These are phyloP conservation scores for Thamnophis elegans DNA, from an alignment of 2,797 vertebrate genomes.

Conservation along the genomic window DNA sequence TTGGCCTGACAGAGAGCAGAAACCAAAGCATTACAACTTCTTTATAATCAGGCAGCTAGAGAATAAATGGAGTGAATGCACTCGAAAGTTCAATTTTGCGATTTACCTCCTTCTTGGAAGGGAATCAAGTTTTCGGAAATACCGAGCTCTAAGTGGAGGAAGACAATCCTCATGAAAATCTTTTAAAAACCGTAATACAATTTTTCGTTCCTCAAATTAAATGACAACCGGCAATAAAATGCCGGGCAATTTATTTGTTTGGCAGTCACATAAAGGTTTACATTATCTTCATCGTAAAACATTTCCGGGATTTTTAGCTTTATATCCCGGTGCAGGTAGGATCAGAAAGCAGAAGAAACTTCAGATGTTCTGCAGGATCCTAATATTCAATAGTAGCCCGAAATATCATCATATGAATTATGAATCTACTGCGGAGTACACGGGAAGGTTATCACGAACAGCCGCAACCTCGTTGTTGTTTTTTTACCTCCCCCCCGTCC, in stretches of 20 bases:
- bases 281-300: not conserved
- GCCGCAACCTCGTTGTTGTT: not conserved
- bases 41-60: not conserved
- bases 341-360: not conserved
- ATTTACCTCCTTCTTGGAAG: not conserved
- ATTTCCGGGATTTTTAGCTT: not conserved
- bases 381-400: too few relatives aligned
- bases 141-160: not conserved
- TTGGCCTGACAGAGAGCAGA: not conserved
- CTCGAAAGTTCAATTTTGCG: not conserved
- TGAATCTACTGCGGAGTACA: not conserved
- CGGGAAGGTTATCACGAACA: not conserved
- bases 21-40: not conserved
- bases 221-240: not conserved
- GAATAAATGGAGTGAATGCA: not conserved
- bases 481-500: not conserved
- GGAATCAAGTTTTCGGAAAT: not conserved
- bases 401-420: not conserved
- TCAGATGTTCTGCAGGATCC: not conserved
- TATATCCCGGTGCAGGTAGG: not conserved
- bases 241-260: not conserved
- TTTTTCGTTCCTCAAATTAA: not conserved
- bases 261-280: not conserved
- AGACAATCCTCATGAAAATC: not conserved
- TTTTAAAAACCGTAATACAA: not conserved